Evolutionary conservation across 2,888 invertebrate genomes (phyloP).

Genomic region (Patella pellucida): DNA sequence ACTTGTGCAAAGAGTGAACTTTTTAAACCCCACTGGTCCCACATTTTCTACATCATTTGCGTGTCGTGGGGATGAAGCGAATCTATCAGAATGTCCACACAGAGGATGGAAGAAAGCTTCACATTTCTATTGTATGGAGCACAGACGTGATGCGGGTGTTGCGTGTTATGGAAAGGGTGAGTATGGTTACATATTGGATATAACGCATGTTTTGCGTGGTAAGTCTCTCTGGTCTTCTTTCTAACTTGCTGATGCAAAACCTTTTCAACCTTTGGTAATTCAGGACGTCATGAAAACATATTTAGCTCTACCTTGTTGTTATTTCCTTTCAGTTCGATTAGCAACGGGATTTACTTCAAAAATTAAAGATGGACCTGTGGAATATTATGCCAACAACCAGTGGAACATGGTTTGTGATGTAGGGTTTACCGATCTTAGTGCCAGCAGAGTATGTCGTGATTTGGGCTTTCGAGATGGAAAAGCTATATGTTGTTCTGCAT

Average conservation of each 20-base stretch:
- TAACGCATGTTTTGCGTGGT: too few species aligned
- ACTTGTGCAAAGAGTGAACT: conserved; percentile 27
- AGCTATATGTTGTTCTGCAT: conserved; percentile 60
- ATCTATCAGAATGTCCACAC: conserved; percentile 54
- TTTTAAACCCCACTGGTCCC: conserved; percentile 21
- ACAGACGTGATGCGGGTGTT: conserved; percentile 53
- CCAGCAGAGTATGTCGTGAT: conserved; percentile 53
- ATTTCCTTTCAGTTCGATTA: conserved; percentile 47
- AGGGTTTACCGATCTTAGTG: conserved; percentile 57
- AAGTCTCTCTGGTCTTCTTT: too few species aligned
- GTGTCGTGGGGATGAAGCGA: conserved; percentile 53
- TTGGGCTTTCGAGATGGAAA: conserved; percentile 56
- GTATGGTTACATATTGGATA: not conserved
- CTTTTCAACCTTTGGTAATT: too few species aligned
- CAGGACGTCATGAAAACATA: too few species aligned
- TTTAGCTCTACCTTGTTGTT: too few species aligned
- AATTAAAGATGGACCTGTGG: conserved; percentile 52
- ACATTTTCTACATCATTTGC: conserved; percentile 54
- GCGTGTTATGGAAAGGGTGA: conserved; percentile 56
- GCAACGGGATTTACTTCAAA: conserved; percentile 40
- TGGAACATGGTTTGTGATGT: conserved; percentile 59
- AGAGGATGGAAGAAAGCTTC: conserved; percentile 50
- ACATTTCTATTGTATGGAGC: conserved; percentile 41
- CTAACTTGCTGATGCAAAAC: too few species aligned
- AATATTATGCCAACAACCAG: conserved; percentile 42